A percentile compares a stretch with the other conserved stretches of the same genome.
Evolutionary conservation across 2,797 vertebrate genomes (phyloP).

Genomic region (Synanceia verrucosa): DNA sequence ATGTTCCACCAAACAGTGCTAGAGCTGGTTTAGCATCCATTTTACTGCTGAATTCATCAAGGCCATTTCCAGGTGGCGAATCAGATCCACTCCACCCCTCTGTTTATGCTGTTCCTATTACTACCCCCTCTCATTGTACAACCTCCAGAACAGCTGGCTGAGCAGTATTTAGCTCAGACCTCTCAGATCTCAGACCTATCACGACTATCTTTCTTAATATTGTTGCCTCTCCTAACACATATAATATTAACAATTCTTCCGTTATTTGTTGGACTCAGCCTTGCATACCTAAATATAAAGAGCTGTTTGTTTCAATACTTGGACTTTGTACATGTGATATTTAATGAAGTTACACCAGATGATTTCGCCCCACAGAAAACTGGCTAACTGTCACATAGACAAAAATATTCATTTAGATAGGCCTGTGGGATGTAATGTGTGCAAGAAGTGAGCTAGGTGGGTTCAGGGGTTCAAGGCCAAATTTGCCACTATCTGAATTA

Average conservation of each 20-base stretch:
- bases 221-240: conserved; percentile 14
- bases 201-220: neutral
- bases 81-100: conserved; percentile 5
- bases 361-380: neutral
- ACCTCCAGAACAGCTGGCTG: neutral
- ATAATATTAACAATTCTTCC: neutral
- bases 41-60: conserved; percentile 37
- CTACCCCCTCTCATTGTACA: neutral
- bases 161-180: neutral
- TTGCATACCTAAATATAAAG: neutral
- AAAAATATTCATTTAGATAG: neutral
- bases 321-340: conserved; percentile 2
- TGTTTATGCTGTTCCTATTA: neutral
- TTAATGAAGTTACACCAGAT: neutral
- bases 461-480: neutral
- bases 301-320: neutral
- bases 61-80: conserved; percentile 8
- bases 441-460: neutral
- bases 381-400: neutral
- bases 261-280: conserved; percentile 8
- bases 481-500: neutral
- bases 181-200: conserved; percentile 5
- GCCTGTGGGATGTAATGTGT: neutral
- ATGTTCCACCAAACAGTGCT: conserved; percentile 6
- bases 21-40: conserved; percentile 8